A percentile compares a stretch with the other conserved stretches of the same genome.
Evolutionary conservation across 2,888 invertebrate species (phyloP).

Genomic region (Deroplatys truncata): DNA sequence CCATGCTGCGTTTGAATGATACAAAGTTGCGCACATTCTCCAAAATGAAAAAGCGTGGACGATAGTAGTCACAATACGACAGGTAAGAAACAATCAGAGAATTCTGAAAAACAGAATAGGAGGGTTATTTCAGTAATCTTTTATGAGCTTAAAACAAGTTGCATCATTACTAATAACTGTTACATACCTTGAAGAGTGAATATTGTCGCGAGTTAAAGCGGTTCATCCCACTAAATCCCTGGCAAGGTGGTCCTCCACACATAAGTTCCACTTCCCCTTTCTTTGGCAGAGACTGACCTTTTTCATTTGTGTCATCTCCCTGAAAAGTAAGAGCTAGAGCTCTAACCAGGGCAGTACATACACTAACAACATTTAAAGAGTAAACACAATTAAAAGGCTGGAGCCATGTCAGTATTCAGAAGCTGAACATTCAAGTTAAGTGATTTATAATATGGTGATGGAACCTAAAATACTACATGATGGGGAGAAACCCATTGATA

Average conservation of each 20-base stretch:
- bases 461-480: no score
- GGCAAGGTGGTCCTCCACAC: slow-evolving; percentile 85
- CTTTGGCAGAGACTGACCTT: slow-evolving; percentile 59
- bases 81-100: slow-evolving; percentile 77
- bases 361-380: no score
- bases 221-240: slow-evolving; percentile 88
- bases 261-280: slow-evolving; percentile 79
- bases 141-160: background rate
- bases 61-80: slow-evolving; percentile 80
- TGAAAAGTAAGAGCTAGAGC: slow-evolving; percentile 32
- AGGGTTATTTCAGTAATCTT: background rate
- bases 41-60: slow-evolving; percentile 76
- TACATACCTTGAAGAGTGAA: slow-evolving; percentile 65
- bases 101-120: slow-evolving; percentile 49
- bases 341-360: background rate
- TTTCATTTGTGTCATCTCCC: slow-evolving; percentile 50
- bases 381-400: no score
- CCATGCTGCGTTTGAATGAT: slow-evolving; percentile 74
- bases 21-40: slow-evolving; percentile 87
- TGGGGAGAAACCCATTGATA: no score
- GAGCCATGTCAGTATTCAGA: no score
- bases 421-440: no score
- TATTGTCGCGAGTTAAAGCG: slow-evolving; percentile 80
- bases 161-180: no score
- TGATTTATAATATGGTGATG: no score